Evolutionary conservation across 2,888 invertebrate species (phyloP).

Genomic region (Nezara viridula): DNA sequence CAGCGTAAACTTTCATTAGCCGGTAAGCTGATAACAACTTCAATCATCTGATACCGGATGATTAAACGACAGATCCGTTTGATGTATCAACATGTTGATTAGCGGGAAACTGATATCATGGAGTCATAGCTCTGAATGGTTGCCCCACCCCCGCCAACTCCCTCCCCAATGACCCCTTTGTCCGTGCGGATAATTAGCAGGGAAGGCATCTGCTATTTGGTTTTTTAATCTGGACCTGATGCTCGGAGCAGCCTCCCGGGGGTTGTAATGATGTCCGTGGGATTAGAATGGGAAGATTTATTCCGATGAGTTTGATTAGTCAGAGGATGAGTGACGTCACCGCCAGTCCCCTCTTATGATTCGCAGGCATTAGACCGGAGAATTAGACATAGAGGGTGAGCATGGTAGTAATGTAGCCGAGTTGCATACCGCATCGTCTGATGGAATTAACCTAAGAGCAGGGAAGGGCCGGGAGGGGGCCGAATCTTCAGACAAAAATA

Average conservation of each 20-base stretch:
- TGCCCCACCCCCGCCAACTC: too few species aligned
- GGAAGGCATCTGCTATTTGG: slow-evolving; percentile 35
- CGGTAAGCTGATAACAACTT: slow-evolving; percentile 40
- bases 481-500: not conserved
- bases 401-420: not conserved
- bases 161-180: slow-evolving; percentile 1
- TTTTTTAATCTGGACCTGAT: slow-evolving; percentile 44
- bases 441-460: slow-evolving; percentile 33
- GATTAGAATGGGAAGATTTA: slow-evolving; percentile 42
- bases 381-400: slow-evolving; percentile 40
- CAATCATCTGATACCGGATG: slow-evolving; percentile 43
- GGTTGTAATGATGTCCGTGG: slow-evolving; percentile 37
- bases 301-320: slow-evolving; percentile 46
- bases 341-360: slow-evolving; percentile 3
- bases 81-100: slow-evolving; percentile 46
- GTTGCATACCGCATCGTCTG: slow-evolving; percentile 36
- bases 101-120: slow-evolving; percentile 41
- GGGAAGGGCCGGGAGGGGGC: not conserved
- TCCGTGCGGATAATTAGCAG: slow-evolving; percentile 40
- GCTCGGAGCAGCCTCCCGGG: not conserved
- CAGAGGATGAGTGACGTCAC: slow-evolving; percentile 42
- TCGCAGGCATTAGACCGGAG: slow-evolving; percentile 45
- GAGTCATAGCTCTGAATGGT: not conserved
- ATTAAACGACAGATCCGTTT: slow-evolving; percentile 30
- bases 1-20: not conserved